These are phyloP conservation scores for Watsonalla cultraria DNA, from an alignment of 2,888 invertebrate species.

Conservation along the genomic window DNA sequence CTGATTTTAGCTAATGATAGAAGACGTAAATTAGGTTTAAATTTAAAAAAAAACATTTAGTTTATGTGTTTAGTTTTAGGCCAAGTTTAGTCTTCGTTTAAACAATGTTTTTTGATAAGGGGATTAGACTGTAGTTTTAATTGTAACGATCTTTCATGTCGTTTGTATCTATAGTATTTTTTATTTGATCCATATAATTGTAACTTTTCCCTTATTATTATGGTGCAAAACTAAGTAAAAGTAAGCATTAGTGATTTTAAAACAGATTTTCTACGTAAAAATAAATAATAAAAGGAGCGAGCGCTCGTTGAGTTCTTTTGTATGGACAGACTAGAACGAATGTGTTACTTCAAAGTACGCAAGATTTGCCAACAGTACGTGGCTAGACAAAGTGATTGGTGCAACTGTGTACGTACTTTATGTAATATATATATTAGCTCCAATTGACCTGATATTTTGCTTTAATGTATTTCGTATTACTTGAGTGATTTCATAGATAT, in stretches of 20 bases:
- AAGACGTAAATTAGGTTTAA: no score
- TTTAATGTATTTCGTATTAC: not conserved
- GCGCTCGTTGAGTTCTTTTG: conserved; percentile 48
- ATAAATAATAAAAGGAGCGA: not conserved
- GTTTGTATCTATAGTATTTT: no score
- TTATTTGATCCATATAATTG: no score
- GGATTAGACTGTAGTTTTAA: no score
- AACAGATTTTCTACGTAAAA: not conserved
- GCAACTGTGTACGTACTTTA: conserved; percentile 3
- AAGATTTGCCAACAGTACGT: not conserved
- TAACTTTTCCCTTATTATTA: not conserved
- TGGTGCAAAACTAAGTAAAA: conserved; percentile 1
- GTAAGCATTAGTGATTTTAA: no score
- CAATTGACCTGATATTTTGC: conserved; percentile 4
- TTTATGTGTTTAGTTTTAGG: no score
- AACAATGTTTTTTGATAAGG: no score
- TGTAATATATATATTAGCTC: conserved; percentile 2
- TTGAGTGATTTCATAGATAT: no score
- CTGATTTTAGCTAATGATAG: no score
- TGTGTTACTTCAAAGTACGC: not conserved
- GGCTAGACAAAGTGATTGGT: conserved; percentile 10
- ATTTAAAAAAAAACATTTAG: no score
- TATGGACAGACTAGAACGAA: conserved; percentile 9
- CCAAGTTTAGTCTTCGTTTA: no score
- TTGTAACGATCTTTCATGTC: no score